Evolutionary conservation across 2,888 invertebrate genomes (phyloP).

Genomic region (Heliconius charithonia): DNA sequence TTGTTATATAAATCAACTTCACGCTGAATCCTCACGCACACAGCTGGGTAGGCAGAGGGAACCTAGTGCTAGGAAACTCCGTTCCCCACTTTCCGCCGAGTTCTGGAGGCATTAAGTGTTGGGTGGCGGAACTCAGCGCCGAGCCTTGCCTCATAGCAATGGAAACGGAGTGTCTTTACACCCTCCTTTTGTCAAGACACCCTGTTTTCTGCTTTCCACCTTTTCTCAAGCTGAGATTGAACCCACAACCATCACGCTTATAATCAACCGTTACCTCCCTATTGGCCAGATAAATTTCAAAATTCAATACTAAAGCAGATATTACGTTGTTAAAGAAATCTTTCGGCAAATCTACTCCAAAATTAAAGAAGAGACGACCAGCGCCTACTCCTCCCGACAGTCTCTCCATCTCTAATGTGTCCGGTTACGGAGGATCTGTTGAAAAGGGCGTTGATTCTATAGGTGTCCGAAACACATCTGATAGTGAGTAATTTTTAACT

Average conservation of each 20-base stretch:
- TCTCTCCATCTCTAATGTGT: slow-evolving; percentile 68
- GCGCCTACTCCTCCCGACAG: slow-evolving; percentile 87
- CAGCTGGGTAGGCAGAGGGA: too few species aligned
- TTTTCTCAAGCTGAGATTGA: background rate
- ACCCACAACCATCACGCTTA: background rate
- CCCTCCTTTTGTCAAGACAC: background rate
- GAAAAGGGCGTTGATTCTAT: slow-evolving; percentile 67
- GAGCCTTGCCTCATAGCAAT: too few species aligned
- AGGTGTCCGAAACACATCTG: slow-evolving; percentile 57
- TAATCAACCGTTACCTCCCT: background rate
- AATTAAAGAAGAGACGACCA: slow-evolving; percentile 84
- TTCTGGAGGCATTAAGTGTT: too few species aligned
- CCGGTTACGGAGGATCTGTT: slow-evolving; percentile 63
- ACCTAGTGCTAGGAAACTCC: too few species aligned
- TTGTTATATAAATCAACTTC: too few species aligned
- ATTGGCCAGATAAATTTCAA: background rate
- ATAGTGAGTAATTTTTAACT: slow-evolving; percentile 48
- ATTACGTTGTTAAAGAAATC: slow-evolving; percentile 60
- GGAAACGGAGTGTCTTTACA: background rate
- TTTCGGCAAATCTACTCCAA: slow-evolving; percentile 73
- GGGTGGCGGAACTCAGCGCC: too few species aligned
- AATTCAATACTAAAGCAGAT: background rate
- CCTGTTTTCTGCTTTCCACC: background rate
- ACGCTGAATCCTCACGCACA: too few species aligned
- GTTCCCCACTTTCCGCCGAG: too few species aligned